Conservation (phyloP, 2,797 vertebrate genomes). For the Erpetoichthys calabaricus region DNA sequence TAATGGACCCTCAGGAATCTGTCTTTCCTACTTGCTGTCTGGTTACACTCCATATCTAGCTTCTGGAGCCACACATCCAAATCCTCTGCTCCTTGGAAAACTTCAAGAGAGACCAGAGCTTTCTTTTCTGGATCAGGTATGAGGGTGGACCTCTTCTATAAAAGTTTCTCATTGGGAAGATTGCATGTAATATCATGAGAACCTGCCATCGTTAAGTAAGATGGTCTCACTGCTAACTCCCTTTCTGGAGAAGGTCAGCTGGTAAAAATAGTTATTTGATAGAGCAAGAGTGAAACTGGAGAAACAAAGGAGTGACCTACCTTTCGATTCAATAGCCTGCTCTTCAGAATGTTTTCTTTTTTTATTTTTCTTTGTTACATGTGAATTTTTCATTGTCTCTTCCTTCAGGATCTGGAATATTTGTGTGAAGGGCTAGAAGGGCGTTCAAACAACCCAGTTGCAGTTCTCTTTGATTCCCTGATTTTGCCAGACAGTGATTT, state of each 20-base stretch:
- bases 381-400: background rate
- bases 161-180: too few species aligned
- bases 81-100: conserved; percentile 51
- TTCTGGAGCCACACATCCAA: conserved; percentile 41
- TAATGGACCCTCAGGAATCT: conserved; percentile 63
- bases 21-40: conserved; percentile 59
- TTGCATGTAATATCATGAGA: too few species aligned
- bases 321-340: too few species aligned
- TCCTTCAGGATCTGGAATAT: conserved; percentile 50
- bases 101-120: conserved; percentile 40
- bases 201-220: too few species aligned
- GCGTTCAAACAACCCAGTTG: conserved; percentile 56
- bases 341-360: too few species aligned
- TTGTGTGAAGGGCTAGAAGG: conserved; percentile 61
- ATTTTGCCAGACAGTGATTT: conserved; percentile 59
- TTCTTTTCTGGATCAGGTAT: conserved; percentile 55
- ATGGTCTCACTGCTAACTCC: too few species aligned
- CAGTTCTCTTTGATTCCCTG: conserved; percentile 62
- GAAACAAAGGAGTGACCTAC: too few species aligned
- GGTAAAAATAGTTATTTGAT: too few species aligned
- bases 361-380: background rate
- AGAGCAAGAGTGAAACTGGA: too few species aligned
- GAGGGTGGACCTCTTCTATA: too few species aligned
- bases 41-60: conserved; percentile 58
- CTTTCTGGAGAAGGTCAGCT: too few species aligned